These are phyloP conservation scores for Catocala fraxini DNA, from an alignment of 2,888 invertebrate genomes.

Conservation along the genomic window DNA sequence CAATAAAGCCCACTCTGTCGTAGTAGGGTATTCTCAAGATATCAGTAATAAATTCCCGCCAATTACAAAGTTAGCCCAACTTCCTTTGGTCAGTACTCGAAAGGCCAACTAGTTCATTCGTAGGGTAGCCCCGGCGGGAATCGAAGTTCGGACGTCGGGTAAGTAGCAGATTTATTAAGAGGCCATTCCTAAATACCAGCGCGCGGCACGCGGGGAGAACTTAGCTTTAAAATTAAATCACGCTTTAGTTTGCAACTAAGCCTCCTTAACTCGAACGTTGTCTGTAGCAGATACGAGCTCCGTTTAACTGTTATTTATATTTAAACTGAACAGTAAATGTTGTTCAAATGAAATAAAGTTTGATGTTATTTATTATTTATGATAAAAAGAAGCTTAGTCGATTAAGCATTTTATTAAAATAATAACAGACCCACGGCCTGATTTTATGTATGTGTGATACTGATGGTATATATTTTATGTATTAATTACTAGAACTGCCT, in stretches of 20 bases:
- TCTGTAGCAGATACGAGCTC: conserved; percentile 66
- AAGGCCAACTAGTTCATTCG: conserved; percentile 78
- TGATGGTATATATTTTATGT: too few relatives aligned
- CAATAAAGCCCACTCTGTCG: conserved; percentile 32
- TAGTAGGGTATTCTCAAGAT: conserved; percentile 55
- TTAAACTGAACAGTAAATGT: conserved; percentile 36
- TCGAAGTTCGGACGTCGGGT: conserved; percentile 76
- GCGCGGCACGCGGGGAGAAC: conserved; percentile 47
- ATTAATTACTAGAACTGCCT: too few relatives aligned
- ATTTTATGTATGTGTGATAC: too few relatives aligned
- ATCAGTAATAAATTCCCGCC: conserved; percentile 65
- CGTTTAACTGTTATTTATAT: conserved; percentile 53
- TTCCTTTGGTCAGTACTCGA: conserved; percentile 74
- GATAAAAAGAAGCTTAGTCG: too few relatives aligned
- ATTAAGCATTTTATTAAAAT: too few relatives aligned
- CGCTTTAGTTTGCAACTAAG: conserved; percentile 77
- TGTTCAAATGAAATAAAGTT: conserved; percentile 2
- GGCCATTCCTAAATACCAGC: conserved; percentile 73
- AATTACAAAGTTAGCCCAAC: conserved; percentile 67
- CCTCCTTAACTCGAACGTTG: conserved; percentile 68
- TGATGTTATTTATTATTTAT: neutral
- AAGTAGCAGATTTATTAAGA: conserved; percentile 85
- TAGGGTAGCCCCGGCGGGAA: conserved; percentile 73
- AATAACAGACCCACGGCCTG: too few relatives aligned
- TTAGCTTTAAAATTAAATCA: conserved; percentile 82